Conservation (phyloP, 2,113 vertebrate genomes). For the Hystrix brachyura region DNA sequence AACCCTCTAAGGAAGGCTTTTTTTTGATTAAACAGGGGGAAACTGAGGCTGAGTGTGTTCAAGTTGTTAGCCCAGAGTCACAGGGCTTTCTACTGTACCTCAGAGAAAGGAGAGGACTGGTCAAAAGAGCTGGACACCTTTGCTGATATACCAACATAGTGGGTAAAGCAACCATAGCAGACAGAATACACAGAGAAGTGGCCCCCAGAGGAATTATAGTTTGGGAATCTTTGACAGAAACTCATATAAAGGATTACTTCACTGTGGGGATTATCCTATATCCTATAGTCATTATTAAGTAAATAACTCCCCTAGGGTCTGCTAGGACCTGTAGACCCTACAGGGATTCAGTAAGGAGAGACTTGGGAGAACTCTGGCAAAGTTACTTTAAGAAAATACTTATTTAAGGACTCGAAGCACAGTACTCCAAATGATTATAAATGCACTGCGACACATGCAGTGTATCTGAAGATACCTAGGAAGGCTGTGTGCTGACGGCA, state of each 20-base stretch:
- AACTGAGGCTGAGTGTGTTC: not conserved
- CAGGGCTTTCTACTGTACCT: not conserved
- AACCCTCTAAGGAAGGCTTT: not conserved
- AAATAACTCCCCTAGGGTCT: not conserved
- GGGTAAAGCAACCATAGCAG: constrained; percentile 61
- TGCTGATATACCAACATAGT: not conserved
- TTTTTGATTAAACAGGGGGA: not conserved
- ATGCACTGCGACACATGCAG: not conserved
- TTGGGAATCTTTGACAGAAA: not conserved
- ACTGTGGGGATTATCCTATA: not conserved
- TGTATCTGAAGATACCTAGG: not conserved
- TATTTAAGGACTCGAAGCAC: not conserved
- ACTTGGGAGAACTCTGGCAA: not conserved
- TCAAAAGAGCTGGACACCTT: not conserved
- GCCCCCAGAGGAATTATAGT: not conserved
- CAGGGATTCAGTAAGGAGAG: not conserved
- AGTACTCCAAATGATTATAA: not conserved
- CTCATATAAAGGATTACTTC: not conserved
- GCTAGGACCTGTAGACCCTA: not conserved
- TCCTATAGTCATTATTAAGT: not conserved
- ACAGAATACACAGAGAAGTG: not conserved
- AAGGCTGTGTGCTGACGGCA: not conserved
- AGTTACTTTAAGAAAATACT: constrained; percentile 34
- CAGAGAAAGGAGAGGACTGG: not conserved
- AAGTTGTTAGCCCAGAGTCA: not conserved